Base-by-base conservation (phyloP, 2,113 vertebrate species). In the Microtus montanus region DNA sequence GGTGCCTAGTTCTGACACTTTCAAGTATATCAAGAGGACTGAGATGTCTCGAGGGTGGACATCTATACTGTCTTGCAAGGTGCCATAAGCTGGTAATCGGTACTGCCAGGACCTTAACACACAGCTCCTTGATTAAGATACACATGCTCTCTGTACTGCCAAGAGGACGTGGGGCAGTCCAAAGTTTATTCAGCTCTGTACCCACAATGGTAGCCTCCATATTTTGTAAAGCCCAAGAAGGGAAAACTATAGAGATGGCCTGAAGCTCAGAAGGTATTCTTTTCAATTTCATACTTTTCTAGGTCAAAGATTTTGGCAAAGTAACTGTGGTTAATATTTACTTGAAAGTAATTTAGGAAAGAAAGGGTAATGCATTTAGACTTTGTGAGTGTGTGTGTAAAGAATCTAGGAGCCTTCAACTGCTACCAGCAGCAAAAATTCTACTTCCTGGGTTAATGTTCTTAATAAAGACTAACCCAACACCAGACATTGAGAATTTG, bases 301-400 rank as follows among this genome's bases (percentile, higher is more conserved):
- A 44, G 71, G 33, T 4, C 49, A 93, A 93, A 19, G 38, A 30
- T 73, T 35, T 79, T 73, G 63, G n/a, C 70, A 96, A 85, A 88
- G 3, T 13, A 86, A 13, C 33, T 35, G 20, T 80, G 19, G 28
- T 24, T 89, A 79, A 63, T 93, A 75, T 63, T 92, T 86, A 63
- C 22, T 74, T 82, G 58, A 82, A 85, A 91, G 15, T 26, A 85
- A 41, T 41, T 41, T 41, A 33, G 22, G 86, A 82, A 87, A n/a
- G 38, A 64, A 87, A 74, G 41, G 3, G 35, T 44, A 11, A n/a
- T 19, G 38, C 35, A 75, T 49, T 86, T 52, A 70, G 6, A 35
- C 63, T n/a, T 70, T 86, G 70, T 71, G 35, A 58, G 54, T 19
- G 54, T 82, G 54, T 49, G 26, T 44, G 28, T 66, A 85, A 47